A percentile compares a stretch with the other conserved stretches of the same genome.
Evolutionary conservation across 2,113 vertebrate species (phyloP).

Genomic region (Oxyura jamaicensis): DNA sequence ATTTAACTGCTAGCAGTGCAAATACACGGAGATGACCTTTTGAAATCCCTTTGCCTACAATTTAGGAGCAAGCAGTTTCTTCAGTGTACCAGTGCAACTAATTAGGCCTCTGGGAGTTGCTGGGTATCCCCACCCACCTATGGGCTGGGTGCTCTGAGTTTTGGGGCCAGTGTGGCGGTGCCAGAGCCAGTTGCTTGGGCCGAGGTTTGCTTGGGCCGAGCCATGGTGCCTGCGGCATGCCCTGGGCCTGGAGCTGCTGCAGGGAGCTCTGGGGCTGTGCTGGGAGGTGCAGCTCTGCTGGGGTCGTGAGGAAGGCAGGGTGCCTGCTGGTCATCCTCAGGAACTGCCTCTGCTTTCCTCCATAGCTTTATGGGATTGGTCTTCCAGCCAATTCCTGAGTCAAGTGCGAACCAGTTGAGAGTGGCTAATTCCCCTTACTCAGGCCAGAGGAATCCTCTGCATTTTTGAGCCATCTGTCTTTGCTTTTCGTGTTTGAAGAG

Average conservation of each 20-base stretch:
- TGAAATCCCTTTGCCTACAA: neutral
- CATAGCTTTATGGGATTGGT: neutral
- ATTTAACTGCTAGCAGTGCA: neutral
- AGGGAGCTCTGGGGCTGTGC: neutral
- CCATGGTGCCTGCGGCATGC: no score
- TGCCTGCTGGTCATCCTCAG: constrained; percentile 17
- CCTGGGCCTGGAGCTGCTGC: neutral
- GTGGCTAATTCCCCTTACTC: constrained; percentile 38
- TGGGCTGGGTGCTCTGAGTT: rapidly evolving
- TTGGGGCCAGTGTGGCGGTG: neutral
- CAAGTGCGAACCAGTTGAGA: constrained; percentile 4
- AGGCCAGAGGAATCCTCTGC: constrained; percentile 10
- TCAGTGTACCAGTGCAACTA: neutral
- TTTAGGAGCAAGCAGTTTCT: neutral
- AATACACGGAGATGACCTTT: neutral
- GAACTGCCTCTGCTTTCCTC: neutral
- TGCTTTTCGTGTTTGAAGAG: constrained; percentile 26
- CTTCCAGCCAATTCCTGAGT: constrained; percentile 4
- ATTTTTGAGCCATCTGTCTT: constrained; percentile 32
- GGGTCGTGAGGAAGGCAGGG: neutral
- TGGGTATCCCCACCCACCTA: neutral
- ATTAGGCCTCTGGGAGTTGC: neutral
- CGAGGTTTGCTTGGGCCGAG: neutral
- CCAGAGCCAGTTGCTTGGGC: neutral
- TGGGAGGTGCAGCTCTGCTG: neutral